A percentile compares a stretch with the other conserved stretches of the same genome.
Evolutionary conservation across 2,113 vertebrate species (phyloP).

Genomic region (Pontoporia blainvillei): DNA sequence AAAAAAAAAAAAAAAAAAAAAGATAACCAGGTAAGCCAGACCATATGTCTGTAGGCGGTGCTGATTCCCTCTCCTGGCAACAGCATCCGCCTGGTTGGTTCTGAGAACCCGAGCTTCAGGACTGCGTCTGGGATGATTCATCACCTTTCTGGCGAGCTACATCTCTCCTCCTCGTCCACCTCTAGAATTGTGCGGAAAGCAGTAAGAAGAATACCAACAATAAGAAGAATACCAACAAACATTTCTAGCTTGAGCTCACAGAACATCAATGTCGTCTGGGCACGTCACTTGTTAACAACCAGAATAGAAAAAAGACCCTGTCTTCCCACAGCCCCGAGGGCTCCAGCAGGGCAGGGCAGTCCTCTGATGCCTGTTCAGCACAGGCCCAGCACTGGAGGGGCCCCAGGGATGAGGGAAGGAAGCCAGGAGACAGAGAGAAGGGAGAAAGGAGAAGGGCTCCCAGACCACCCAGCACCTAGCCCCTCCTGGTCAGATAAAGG

Average conservation of each 20-base stretch:
- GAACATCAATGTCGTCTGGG: neutral
- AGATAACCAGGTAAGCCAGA: neutral
- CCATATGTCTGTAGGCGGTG: accelerated
- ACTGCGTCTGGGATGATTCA: too few species aligned
- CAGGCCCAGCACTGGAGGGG: neutral
- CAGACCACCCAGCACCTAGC: accelerated
- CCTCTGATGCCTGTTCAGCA: neutral
- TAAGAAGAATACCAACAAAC: accelerated
- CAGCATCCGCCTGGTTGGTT: accelerated
- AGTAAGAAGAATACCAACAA: neutral
- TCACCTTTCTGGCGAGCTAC: neutral
- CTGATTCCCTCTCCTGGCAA: accelerated
- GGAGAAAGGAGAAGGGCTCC: neutral
- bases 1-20: too few species aligned
- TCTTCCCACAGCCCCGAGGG: neutral
- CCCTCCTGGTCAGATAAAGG: neutral
- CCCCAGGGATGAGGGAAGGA: neutral
- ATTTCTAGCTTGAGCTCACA: neutral
- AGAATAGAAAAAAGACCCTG: neutral
- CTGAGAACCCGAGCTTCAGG: neutral
- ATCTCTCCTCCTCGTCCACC: accelerated
- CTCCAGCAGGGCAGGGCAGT: accelerated
- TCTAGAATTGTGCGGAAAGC: neutral
- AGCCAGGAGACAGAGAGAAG: accelerated
- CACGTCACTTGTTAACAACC: neutral